Conservation (phyloP, 2,113 vertebrate species). For the Siniperca knerii region DNA sequence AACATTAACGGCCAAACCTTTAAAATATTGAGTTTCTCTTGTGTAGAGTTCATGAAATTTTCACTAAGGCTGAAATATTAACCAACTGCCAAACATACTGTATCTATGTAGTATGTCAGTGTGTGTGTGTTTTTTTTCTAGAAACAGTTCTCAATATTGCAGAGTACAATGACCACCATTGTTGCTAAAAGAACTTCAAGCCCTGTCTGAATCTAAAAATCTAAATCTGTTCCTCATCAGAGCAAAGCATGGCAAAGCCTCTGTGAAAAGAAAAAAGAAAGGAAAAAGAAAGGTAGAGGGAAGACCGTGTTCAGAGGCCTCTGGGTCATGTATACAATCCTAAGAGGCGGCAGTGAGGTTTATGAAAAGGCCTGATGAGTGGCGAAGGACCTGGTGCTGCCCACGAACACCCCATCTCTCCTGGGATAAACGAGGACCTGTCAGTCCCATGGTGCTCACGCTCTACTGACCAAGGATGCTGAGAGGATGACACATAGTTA, state of each 20-base stretch:
- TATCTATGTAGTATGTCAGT: conserved; percentile 15
- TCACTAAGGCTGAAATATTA: conserved; percentile 89
- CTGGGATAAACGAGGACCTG: conserved; percentile 45
- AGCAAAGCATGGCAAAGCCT: conserved; percentile 53
- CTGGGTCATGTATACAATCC: neutral
- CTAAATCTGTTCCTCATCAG: conserved; percentile 14
- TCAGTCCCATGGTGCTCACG: conserved; percentile 34
- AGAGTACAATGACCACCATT: conserved; percentile 24
- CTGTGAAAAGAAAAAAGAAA: conserved; percentile 61
- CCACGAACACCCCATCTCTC: conserved; percentile 37
- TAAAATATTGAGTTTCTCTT: conserved; percentile 90
- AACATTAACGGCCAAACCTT: conserved; percentile 86
- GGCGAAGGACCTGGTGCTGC: conserved; percentile 32
- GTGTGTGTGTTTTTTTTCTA: neutral
- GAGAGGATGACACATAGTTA: conserved; percentile 31
- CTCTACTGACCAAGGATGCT: conserved; percentile 35
- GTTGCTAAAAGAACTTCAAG: conserved; percentile 21
- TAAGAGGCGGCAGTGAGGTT: conserved; percentile 30
- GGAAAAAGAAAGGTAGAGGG: neutral
- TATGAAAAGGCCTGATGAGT: conserved; percentile 23
- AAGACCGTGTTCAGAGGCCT: conserved; percentile 11
- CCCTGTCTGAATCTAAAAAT: neutral
- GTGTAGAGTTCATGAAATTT: conserved; percentile 85
- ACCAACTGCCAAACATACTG: conserved; percentile 61
- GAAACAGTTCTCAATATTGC: conserved; percentile 39